Base-by-base conservation (phyloP, 2,797 vertebrate genomes). In the Menidia menidia region DNA sequence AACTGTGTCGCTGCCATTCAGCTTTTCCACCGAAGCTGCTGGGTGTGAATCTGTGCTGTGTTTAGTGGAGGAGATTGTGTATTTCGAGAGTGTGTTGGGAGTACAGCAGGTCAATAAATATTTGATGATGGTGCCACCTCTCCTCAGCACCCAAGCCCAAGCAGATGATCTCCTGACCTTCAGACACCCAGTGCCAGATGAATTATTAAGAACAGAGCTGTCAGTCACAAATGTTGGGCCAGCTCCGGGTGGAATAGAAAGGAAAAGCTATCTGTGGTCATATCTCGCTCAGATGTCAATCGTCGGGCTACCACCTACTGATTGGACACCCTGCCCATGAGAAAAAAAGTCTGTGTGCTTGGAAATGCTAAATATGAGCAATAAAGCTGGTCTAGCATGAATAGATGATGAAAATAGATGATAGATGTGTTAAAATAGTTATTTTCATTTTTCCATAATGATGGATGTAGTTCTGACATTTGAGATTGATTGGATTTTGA, bases 191-290 rank as follows among this genome's bases (percentile, higher is more conserved):
- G 94, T 80, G 90, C 92, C 88, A 62, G 92, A 96, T 97, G 92
- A 97, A 97, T 97, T 96, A 97, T 97, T 96, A 80, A 97, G 93
- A 93, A 85, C 90, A 60, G 83, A 89, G 91, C 89, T 91, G 95
- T 95, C 93, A 94, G 92, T 95, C 94, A 96, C 77, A 9, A 82
- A 90, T 83, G 84, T 78, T 44, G 56, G 56, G 80, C 83, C 85
- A 68, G 68, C 75, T 88, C 92, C 88, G 72, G 79, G 78, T 88
- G 93, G 92, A 92, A 92, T 89, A 85, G 88, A 90, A 78, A 75
- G 60, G 71, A 39, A 82, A 54, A 69, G 72, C 74, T 91, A 89
- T 89, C 89, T 88, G 86, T 84, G 88, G 87, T 90, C 86, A 77
- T 80, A 92, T 93, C 92, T 92, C 89, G 8, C 88, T 84, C 81